Percentiles rank a stretch among this genome's conserved stretches.
These are phyloP conservation scores for Leiothrix lutea DNA, from an alignment of 2,113 vertebrate species.

Conservation along the genomic window DNA sequence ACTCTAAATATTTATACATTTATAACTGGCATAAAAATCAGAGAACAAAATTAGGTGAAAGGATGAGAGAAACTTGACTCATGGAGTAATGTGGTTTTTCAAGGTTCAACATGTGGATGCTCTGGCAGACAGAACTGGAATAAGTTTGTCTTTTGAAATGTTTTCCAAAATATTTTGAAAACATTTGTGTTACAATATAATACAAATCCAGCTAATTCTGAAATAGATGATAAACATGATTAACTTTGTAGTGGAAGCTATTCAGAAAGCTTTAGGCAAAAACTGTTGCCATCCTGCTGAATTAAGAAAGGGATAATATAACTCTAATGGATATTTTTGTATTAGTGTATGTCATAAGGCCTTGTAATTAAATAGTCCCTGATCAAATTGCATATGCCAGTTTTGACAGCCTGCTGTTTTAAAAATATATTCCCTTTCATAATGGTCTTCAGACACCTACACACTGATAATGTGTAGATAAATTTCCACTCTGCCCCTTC, in stretches of 20 bases:
- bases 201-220: constrained; percentile 7
- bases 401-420: constrained; percentile 16
- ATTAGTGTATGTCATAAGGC: not conserved
- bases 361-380: not conserved
- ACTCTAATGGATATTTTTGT: constrained; percentile 28
- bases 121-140: not conserved
- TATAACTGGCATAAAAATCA: not conserved
- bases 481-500: not conserved
- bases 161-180: constrained; percentile 27
- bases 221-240: not conserved
- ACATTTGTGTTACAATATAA: constrained; percentile 1
- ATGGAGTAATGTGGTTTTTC: not conserved
- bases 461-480: not conserved
- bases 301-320: not conserved
- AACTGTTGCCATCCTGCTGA: not conserved
- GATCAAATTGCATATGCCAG: not conserved
- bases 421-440: constrained; percentile 49
- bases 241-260: not conserved
- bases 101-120: not conserved
- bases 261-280: not conserved
- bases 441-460: not conserved
- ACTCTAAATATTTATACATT: not conserved
- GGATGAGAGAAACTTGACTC: constrained; percentile 17
- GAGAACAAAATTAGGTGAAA: constrained; percentile 9
- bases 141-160: constrained; percentile 10